Evolutionary conservation across 2,888 invertebrate genomes (phyloP), one percentile per base, ranked within the genome.

Genomic region (Chouioia cunea): DNA sequence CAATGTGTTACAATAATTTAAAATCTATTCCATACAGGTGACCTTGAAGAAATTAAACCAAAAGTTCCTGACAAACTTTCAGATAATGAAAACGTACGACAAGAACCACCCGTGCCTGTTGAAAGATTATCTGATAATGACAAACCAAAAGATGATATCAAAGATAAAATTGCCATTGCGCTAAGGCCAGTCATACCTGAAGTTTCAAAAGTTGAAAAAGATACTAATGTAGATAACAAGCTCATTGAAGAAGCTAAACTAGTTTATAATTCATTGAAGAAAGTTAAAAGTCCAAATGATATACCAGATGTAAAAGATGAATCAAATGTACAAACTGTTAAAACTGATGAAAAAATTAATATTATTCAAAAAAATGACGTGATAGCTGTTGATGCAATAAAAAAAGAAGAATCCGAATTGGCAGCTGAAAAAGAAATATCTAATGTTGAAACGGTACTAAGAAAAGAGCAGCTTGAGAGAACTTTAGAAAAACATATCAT

Each of bases 401-500:
- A 85, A 70, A 86, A 83, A 70, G 87, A 87, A 71, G 86, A 88
- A 75, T 86, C 87, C 4, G 88, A 88, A 80, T 78, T 87, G 54
- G 85, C 85, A 36, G 86, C 86, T 23, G 85, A 86, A 54, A 80
- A 78, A 46, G 82, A 84, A 52, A 77, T 80, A 18, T 80, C 79
- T 56, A 81, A 84, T 48, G 75, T 79, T 4, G 80, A 82, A 72
- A 77, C 82, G 10, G 78, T 76, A 1, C 78, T 80, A 23, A 85
- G 86, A 66, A 84, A 86, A 71, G 86, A 84, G 46, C 77, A 84
- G 52, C 72, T 83, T 2, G 74, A 76, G 48, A 77, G 81, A 64
- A 90, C 90, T 18, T 87, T 93, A 20, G 90, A 92, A 82, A 89
- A 91, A 79, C 91, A 93, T 75, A 90, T 91, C 69, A 88, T 90